phyloP scores from a whole-genome alignment of 2,113 vertebrate genomes.

The Strix aluco region DNA sequence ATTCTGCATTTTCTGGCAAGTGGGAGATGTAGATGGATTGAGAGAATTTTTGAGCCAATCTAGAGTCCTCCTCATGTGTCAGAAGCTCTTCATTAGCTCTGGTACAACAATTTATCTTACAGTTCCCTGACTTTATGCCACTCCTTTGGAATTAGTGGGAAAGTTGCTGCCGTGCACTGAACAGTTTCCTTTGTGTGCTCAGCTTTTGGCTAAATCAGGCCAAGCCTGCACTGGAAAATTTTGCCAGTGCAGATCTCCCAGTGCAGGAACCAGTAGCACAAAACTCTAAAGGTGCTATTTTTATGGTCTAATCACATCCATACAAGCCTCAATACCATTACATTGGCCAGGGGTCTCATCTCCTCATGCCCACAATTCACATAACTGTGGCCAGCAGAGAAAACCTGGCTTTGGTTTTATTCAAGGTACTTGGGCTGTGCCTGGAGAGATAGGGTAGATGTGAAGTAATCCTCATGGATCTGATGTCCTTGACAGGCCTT shows the following conservation, averaged over 20 bases:
- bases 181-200: not conserved
- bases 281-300: not conserved
- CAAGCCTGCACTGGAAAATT: not conserved
- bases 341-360: not conserved
- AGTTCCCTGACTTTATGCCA: not conserved
- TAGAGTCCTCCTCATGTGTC: not conserved
- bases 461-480: not conserved
- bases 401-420: not conserved
- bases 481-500: not conserved
- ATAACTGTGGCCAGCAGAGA: not conserved
- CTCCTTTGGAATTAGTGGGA: not conserved
- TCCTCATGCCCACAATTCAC: not conserved
- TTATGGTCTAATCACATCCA: not conserved
- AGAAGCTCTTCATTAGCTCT: not conserved
- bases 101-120: not conserved
- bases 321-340: not conserved
- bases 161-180: not conserved
- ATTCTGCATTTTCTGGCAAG: not conserved
- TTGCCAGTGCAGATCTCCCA: not conserved
- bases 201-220: not conserved
- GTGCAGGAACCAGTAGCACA: not conserved
- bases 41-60: not conserved
- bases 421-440: not conserved
- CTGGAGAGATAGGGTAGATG: not conserved
- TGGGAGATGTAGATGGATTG: not conserved